Evolutionary conservation across 2,797 vertebrate species (phyloP).

Genomic region (Todus mexicanus): DNA sequence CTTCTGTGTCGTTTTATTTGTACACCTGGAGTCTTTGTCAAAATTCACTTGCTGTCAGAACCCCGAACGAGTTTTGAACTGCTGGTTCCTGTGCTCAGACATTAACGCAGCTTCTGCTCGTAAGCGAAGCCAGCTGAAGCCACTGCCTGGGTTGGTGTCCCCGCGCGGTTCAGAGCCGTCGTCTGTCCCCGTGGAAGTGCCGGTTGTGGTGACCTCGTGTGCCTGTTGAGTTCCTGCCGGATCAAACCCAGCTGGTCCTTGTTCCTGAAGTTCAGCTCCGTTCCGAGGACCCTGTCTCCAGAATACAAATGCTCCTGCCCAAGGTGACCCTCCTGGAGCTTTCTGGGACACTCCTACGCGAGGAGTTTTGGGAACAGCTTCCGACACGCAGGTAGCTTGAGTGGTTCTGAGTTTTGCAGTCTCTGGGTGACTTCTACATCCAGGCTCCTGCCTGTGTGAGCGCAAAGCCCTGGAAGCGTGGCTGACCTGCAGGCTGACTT

Average conservation of each 20-base stretch:
- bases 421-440: not conserved
- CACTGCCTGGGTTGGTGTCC: not conserved
- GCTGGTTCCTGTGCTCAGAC: not conserved
- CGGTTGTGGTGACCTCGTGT: not conserved
- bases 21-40: not conserved
- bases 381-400: not conserved
- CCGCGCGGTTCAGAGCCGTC: not conserved
- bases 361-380: not conserved
- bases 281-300: not conserved
- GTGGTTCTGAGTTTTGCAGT: not conserved
- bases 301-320: too few species aligned
- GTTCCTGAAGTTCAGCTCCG: not conserved
- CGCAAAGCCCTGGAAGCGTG: not conserved
- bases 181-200: not conserved
- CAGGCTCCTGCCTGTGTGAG: not conserved
- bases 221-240: not conserved
- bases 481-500: not conserved
- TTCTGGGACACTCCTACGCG: fast-evolving
- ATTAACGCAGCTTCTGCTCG: not conserved
- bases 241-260: not conserved
- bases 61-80: not conserved
- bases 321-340: not conserved
- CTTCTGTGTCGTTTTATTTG: not conserved
- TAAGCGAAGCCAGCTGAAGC: not conserved
- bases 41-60: not conserved